Evolutionary conservation across 2,888 invertebrate species (phyloP), one percentile per base, ranked within the genome.

Genomic region (Epinotia demarniana): DNA sequence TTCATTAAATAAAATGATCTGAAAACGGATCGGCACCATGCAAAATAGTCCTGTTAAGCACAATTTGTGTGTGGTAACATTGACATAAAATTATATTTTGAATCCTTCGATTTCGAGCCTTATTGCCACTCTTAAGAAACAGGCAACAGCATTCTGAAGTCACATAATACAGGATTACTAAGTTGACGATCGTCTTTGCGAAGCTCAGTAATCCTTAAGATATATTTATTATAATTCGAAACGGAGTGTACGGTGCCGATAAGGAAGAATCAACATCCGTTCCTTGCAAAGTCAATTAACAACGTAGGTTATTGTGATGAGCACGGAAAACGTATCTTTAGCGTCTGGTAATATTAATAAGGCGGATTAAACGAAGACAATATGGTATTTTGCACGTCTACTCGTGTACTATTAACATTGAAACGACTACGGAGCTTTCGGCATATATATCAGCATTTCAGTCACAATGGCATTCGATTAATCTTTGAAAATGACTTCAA

Each of bases 201-300:
- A 72, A 63, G 53, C 53, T 43, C 55, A 55, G 39, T 57, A 23
- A 72, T 43, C 58, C 62, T 72, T 57, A 71, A n/a, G 39, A 72
- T 55, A n/a, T 57, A 62, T 63, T 57, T 63, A 72, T 43, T 62
- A 43, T 63, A 63, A 72, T 55, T 63, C n/a, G 72, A n/a, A 72
- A 57, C 16, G 23, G 72, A 63, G 72, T 72, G 72, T 63, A 63
- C 55, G 55, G 43, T n/a, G 39, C 63, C n/a, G 72, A 72, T 72
- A 63, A 72, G 72, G 19, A 55, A 57, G 72, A 63, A 57, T 72
- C 43, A 72, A 63, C 63, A 72, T 43, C 33, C 33, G 33, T 33
- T 60, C 16, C 49, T 58, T 60, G 16, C 27, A 27, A 19, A 60
- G 27, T 33, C 23, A 60, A 27, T 58, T 23, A 58, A 33, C 53